These are phyloP conservation scores for Leptopilina clavipes DNA, from an alignment of 1,140 invertebrate genomes.

Conservation along the genomic window DNA sequence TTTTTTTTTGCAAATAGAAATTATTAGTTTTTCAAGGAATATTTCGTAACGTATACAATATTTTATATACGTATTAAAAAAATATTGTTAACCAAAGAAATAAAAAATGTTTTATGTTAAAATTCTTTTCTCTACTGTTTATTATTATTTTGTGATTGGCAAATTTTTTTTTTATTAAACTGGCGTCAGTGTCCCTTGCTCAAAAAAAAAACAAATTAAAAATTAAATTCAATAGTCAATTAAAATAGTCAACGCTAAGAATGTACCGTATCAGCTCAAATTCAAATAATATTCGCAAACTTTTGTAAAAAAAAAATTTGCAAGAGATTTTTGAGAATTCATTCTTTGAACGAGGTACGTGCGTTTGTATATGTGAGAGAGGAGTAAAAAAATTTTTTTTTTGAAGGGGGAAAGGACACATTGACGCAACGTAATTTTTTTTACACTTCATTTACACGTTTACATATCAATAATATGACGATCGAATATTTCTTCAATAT, in stretches of 20 bases:
- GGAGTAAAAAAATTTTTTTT: too few species aligned
- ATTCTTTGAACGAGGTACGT: too few species aligned
- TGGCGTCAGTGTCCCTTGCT: slow-evolving; percentile 15
- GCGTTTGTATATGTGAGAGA: not conserved
- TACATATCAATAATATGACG: slow-evolving; percentile 68
- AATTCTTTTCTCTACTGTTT: not conserved
- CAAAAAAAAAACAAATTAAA: slow-evolving; percentile 14
- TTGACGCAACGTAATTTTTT: slow-evolving; percentile 33
- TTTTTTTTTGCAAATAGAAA: too few species aligned
- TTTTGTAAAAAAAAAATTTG: not conserved
- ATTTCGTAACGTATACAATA: too few species aligned
- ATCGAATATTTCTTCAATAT: too few species aligned
- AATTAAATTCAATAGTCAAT: slow-evolving; percentile 61
- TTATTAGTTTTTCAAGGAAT: too few species aligned
- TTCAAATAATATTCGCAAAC: slow-evolving; percentile 20
- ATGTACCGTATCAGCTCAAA: slow-evolving; percentile 25
- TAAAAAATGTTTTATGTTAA: too few species aligned
- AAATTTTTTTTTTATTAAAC: not conserved
- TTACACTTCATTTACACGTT: slow-evolving; percentile 62
- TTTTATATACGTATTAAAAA: too few species aligned
- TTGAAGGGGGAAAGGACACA: not conserved
- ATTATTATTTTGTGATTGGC: not conserved
- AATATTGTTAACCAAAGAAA: too few species aligned
- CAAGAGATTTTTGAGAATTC: slow-evolving; percentile 20
- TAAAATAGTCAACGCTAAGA: slow-evolving; percentile 46